phyloP scores from a whole-genome alignment of 2,888 invertebrate species.

The Ophion slaviceki region DNA sequence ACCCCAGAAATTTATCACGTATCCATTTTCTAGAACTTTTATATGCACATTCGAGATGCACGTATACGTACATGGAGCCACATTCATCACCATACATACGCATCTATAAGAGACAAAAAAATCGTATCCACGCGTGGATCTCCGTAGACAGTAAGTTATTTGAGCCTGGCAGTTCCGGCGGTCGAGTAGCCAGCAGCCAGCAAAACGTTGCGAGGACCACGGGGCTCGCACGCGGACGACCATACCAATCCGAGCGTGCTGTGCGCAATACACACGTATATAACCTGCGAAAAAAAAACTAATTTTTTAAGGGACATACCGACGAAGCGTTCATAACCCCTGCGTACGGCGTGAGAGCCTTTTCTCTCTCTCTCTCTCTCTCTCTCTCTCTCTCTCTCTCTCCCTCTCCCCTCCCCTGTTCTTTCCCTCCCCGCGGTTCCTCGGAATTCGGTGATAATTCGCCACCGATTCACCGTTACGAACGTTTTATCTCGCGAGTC shows the following conservation, averaged over 20 bases:
- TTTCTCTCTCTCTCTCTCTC: constrained; percentile 1
- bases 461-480: constrained; percentile 26
- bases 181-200: constrained; percentile 56
- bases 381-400: constrained; percentile 3
- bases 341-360: constrained; percentile 1
- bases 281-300: constrained; percentile 77
- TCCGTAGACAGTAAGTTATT: constrained; percentile 68
- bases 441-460: constrained; percentile 31
- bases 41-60: neutral
- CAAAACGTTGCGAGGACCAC: constrained; percentile 75
- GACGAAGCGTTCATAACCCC: constrained; percentile 9
- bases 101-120: constrained; percentile 2
- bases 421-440: constrained; percentile 10
- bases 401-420: neutral
- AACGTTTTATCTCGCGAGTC: constrained; percentile 66
- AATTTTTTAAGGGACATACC: constrained; percentile 72
- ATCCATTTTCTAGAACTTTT: constrained; percentile 32
- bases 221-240: constrained; percentile 81
- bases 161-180: constrained; percentile 79
- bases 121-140: constrained; percentile 26
- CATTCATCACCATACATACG: neutral
- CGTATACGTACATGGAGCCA: neutral
- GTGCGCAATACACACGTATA: constrained; percentile 74
- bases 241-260: constrained; percentile 80
- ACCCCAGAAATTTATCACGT: constrained; percentile 31